These are phyloP conservation scores for Brachionus manjavacas DNA, from an alignment of 1,140 invertebrate species.

Conservation along the genomic window DNA sequence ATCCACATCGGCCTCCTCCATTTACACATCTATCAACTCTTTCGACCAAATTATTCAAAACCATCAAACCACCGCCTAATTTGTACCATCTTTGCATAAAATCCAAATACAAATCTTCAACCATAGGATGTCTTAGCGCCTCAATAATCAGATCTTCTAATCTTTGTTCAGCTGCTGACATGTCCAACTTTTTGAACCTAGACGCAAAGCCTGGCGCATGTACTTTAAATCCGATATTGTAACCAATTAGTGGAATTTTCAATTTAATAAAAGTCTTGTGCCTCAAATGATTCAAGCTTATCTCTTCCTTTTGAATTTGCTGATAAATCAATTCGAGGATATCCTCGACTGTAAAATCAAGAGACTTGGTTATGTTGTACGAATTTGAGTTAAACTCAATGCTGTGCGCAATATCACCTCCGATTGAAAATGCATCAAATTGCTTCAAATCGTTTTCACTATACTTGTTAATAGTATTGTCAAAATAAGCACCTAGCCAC, in stretches of 20 bases:
- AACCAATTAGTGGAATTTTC: not conserved
- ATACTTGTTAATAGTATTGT: not conserved
- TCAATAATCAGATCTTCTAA: conserved; percentile 17
- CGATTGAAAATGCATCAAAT: not conserved
- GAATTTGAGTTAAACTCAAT: not conserved
- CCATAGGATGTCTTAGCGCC: not conserved
- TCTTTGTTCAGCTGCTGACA: not conserved
- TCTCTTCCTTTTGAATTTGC: not conserved
- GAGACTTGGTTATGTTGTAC: not conserved
- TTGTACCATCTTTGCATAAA: conserved; percentile 19
- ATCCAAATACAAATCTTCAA: conserved; percentile 1
- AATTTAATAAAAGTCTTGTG: not conserved
- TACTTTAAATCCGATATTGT: conserved; percentile 7
- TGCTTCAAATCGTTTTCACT: not conserved
- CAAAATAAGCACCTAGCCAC: not conserved
- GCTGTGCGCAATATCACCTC: not conserved
- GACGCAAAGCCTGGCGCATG: not conserved
- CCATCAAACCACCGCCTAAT: not conserved
- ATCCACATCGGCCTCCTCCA: conserved; percentile 45
- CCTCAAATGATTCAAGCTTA: not conserved
- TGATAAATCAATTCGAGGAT: not conserved
- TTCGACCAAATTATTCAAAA: conserved; percentile 10
- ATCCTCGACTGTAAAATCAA: not conserved
- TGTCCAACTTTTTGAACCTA: not conserved
- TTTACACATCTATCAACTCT: not conserved